phyloP scores from a whole-genome alignment of 2,113 vertebrate genomes.

The Paraplagusia blochii region DNA sequence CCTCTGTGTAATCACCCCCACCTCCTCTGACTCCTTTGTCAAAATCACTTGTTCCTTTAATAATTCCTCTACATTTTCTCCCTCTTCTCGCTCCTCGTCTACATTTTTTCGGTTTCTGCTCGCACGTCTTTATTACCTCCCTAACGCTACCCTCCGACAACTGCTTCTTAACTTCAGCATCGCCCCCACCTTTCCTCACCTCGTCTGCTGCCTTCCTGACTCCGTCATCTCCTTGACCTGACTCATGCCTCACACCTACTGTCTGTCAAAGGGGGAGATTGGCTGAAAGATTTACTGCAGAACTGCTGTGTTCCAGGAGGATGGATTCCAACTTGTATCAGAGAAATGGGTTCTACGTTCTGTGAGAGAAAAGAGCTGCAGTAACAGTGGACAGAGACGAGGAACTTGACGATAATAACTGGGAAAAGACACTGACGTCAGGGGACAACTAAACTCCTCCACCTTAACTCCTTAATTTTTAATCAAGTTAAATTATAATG shows the following conservation, averaged over 20 bases:
- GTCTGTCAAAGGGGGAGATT: neutral
- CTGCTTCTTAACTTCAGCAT: conserved; percentile 6
- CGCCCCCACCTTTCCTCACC: conserved; percentile 12
- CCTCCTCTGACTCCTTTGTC: conserved; percentile 27
- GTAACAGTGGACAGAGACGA: no score
- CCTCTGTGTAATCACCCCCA: conserved; percentile 15
- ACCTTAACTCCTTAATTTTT: no score
- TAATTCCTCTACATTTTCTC: conserved; percentile 11
- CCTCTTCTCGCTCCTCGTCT: conserved; percentile 31
- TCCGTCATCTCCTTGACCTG: conserved; percentile 3
- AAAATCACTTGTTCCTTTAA: conserved; percentile 6
- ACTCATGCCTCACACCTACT: conserved; percentile 15
- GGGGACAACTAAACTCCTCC: no score
- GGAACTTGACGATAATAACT: no score
- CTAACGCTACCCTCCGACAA: conserved; percentile 11
- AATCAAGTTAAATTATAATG: no score
- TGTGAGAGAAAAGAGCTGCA: no score
- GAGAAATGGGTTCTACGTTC: no score
- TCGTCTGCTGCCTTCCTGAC: neutral
- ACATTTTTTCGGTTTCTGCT: neutral
- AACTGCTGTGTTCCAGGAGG: no score
- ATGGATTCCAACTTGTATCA: no score
- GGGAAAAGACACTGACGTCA: no score
- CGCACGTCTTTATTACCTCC: neutral
- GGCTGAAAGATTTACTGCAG: neutral